These are phyloP conservation scores for Chiloscyllium punctatum DNA, from an alignment of 2,797 vertebrate species.

Conservation along the genomic window DNA sequence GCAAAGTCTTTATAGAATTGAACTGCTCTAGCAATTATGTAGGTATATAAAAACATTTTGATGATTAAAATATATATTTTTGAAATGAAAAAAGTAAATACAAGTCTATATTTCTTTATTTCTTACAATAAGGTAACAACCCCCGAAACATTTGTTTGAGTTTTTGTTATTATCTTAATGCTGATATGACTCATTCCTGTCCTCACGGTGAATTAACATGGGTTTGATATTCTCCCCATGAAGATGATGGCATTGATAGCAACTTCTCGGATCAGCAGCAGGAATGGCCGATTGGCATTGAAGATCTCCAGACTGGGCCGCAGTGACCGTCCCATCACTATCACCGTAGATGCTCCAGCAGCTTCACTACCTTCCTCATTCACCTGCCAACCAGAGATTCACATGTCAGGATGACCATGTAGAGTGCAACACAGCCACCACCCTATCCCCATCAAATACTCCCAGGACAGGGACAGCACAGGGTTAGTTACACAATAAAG, in stretches of 20 bases:
- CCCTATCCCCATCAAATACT: neutral
- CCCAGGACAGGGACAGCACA: neutral
- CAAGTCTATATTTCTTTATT: neutral
- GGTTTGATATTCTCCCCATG: conserved; percentile 75
- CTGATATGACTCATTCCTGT: neutral
- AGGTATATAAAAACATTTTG: no score
- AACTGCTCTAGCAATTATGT: no score
- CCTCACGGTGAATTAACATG: conserved; percentile 47
- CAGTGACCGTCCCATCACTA: conserved; percentile 72
- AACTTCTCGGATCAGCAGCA: conserved; percentile 81
- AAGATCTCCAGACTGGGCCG: conserved; percentile 65
- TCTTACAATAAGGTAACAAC: neutral
- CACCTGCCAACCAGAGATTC: conserved; percentile 62
- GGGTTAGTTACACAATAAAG: neutral
- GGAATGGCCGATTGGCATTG: conserved; percentile 75
- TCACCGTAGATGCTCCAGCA: conserved; percentile 60
- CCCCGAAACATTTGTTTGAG: neutral
- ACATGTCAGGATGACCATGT: neutral
- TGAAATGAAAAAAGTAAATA: neutral
- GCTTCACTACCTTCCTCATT: conserved; percentile 94
- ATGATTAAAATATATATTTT: no score
- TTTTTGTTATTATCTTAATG: neutral
- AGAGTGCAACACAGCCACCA: neutral
- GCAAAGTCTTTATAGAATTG: no score
- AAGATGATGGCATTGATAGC: conserved; percentile 82